A percentile compares a stretch with the other conserved stretches of the same genome.
Evolutionary conservation across 2,888 invertebrate genomes (phyloP).

Genomic region (Tetramorium bicarinatum): DNA sequence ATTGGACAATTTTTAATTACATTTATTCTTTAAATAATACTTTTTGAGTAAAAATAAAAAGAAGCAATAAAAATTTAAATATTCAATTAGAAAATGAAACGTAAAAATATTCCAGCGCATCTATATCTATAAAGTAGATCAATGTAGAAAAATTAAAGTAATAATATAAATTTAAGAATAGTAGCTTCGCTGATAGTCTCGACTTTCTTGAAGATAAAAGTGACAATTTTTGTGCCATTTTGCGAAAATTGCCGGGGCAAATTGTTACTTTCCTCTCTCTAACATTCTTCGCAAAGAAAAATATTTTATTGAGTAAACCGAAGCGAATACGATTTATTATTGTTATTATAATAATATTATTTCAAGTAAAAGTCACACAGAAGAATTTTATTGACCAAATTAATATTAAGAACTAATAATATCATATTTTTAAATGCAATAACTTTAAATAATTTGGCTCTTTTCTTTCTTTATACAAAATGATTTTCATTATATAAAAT

Average conservation of each 20-base stretch:
- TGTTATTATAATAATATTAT: conserved; percentile 53
- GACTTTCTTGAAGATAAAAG: conserved; percentile 5
- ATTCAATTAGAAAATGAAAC: background rate
- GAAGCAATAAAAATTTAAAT: background rate
- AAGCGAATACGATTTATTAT: conserved; percentile 44
- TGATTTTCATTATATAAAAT: background rate
- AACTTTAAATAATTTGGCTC: background rate
- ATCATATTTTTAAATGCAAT: conserved; percentile 32
- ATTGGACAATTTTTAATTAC: background rate
- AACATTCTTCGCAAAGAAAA: conserved; percentile 20
- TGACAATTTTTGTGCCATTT: conserved; percentile 26
- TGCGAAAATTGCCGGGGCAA: background rate
- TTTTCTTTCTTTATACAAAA: background rate
- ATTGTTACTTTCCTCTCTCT: background rate
- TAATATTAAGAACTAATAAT: conserved; percentile 42
- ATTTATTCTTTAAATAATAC: background rate
- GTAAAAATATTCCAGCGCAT: background rate
- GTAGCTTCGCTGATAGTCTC: conserved; percentile 7
- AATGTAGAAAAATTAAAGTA: conserved; percentile 29
- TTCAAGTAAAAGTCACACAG: conserved; percentile 27
- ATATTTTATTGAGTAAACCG: conserved; percentile 44
- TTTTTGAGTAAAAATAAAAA: background rate
- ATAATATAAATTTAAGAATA: conserved; percentile 26
- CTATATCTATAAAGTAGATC: background rate
- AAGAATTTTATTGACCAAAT: conserved; percentile 41